phyloP scores from a whole-genome alignment of 2,113 vertebrate genomes.

The Brachypteracias leptosomus region DNA sequence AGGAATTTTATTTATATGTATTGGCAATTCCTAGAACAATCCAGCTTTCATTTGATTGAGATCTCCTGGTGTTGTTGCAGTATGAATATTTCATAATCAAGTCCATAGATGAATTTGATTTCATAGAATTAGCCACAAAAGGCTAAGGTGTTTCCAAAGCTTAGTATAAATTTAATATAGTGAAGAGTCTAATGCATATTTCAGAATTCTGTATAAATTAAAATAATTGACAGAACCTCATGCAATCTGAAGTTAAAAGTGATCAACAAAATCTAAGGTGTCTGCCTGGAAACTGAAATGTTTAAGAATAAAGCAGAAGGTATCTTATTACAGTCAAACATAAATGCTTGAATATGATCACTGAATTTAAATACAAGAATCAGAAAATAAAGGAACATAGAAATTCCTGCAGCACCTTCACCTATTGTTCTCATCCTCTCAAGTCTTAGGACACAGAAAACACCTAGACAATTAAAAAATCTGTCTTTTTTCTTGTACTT shows the following conservation, averaged over 20 bases:
- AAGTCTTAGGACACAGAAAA: background rate
- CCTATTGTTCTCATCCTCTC: background rate
- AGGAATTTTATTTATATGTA: background rate
- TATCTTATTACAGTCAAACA: background rate
- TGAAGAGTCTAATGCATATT: background rate
- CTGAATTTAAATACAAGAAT: background rate
- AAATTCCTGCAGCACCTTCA: background rate
- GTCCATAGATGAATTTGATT: background rate
- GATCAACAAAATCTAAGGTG: background rate
- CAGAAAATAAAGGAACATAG: background rate
- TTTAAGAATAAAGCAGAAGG: background rate
- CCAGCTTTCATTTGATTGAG: background rate
- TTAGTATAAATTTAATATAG: background rate
- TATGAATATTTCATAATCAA: background rate
- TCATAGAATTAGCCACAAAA: background rate
- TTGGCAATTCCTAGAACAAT: background rate
- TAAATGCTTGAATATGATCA: background rate
- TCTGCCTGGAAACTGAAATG: background rate
- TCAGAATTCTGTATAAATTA: background rate
- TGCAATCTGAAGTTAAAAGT: background rate
- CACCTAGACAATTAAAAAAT: background rate
- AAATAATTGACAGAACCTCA: background rate
- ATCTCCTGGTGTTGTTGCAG: background rate
- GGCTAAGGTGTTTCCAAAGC: background rate
- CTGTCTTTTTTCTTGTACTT: background rate